Conservation (phyloP, 2,113 vertebrate genomes). For the Anguilla rostrata region DNA sequence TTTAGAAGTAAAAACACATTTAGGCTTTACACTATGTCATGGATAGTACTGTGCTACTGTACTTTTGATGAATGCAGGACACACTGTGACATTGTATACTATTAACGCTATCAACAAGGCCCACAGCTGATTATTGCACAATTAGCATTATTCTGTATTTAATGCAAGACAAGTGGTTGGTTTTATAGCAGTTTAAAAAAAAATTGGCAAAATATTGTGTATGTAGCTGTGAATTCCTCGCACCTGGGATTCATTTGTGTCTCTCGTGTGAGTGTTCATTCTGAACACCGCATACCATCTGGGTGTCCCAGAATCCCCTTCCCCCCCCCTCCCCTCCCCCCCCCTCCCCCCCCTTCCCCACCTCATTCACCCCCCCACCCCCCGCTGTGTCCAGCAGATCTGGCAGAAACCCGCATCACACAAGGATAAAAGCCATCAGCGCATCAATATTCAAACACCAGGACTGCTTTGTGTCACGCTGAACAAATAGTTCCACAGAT, state of each 20-base stretch:
- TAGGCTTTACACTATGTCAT: too few species aligned
- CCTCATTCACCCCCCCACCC: too few species aligned
- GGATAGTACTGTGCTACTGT: too few species aligned
- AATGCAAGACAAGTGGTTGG: neutral
- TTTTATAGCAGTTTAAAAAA: neutral
- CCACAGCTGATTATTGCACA: neutral
- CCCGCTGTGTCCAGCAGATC: slow-evolving; percentile 15
- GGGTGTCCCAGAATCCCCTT: neutral
- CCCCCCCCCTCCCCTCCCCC: neutral
- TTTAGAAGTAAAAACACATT: too few species aligned
- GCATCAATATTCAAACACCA: slow-evolving; percentile 56
- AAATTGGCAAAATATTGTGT: neutral
- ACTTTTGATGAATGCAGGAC: too few species aligned
- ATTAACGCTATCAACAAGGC: neutral
- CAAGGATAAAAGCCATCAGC: slow-evolving; percentile 51
- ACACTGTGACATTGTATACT: neutral
- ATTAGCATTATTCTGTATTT: neutral
- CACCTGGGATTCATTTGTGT: slow-evolving; percentile 5
- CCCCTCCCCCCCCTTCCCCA: too few species aligned
- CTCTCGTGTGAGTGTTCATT: neutral
- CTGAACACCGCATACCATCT: neutral
- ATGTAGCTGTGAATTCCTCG: neutral
- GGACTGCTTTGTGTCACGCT: slow-evolving; percentile 38
- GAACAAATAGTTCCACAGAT: slow-evolving; percentile 51
- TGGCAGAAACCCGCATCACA: slow-evolving; percentile 36